Conservation (phyloP, 2,888 invertebrate species). For the Pachydiplax longipennis region DNA sequence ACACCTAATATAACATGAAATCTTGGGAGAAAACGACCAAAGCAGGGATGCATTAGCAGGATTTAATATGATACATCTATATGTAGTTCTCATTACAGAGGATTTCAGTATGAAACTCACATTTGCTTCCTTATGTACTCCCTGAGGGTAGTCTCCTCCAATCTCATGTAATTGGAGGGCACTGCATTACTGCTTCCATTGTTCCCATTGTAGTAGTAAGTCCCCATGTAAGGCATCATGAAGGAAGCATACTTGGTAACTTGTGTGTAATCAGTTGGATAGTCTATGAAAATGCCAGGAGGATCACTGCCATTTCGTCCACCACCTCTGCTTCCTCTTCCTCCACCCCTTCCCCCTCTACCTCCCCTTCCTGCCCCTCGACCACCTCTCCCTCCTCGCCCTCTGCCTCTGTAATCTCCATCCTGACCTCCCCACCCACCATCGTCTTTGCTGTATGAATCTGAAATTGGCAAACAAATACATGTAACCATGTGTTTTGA, state of each 20-base stretch:
- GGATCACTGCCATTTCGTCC: conserved; percentile 61
- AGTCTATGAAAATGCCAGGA: conserved; percentile 61
- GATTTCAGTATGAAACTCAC: conserved; percentile 67
- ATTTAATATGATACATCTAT: too few species aligned
- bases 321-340: conserved; percentile 63
- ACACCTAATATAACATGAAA: background rate
- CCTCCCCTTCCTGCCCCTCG: conserved; percentile 56
- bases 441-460: conserved; percentile 23
- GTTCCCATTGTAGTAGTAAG: conserved; percentile 62
- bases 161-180: conserved; percentile 65
- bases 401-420: conserved; percentile 46
- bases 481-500: too few species aligned
- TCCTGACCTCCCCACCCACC: conserved; percentile 11
- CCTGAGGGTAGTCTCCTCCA: conserved; percentile 74
- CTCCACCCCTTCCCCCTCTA: conserved; percentile 57
- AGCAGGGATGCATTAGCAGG: background rate
- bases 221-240: conserved; percentile 67
- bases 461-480: background rate
- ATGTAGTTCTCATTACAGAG: background rate
- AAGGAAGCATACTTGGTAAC: conserved; percentile 53
- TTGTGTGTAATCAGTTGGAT: conserved; percentile 61
- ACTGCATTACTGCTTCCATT: conserved; percentile 57
- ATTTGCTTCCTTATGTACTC: conserved; percentile 90
- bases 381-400: conserved; percentile 53
- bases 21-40: too few species aligned